Conservation (phyloP, 2,797 vertebrate genomes). For the Crenuchus spilurus region DNA sequence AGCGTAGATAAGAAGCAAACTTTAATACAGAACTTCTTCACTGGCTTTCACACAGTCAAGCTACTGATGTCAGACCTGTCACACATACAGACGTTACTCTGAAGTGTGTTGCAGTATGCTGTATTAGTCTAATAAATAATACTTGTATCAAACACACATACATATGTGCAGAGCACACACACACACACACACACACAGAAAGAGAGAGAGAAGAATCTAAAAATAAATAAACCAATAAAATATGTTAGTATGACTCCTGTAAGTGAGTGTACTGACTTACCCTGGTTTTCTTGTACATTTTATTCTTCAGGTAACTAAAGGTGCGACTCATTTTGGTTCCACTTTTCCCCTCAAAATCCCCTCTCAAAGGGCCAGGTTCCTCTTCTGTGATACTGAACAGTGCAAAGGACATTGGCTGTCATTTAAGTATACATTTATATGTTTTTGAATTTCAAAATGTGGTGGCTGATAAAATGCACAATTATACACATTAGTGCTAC, state of each 20-base stretch:
- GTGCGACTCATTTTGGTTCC: slow-evolving; percentile 95
- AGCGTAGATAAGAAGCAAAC: not conserved
- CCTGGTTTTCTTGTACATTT: slow-evolving; percentile 97
- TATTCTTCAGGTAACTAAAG: slow-evolving; percentile 98
- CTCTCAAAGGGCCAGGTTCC: slow-evolving; percentile 82
- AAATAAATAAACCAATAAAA: no score
- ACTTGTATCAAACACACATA: no score
- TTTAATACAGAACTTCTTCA: not conserved
- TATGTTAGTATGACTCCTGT: no score
- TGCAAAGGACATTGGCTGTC: not conserved
- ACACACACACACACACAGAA: no score
- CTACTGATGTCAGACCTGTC: slow-evolving; percentile 5
- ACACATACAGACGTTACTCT: not conserved
- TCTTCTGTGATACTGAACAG: slow-evolving; percentile 89
- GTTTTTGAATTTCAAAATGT: no score
- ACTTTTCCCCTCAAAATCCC: slow-evolving; percentile 82
- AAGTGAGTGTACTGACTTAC: slow-evolving; percentile 76
- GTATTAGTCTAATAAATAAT: no score
- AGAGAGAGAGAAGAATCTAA: no score
- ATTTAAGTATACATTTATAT: not conserved
- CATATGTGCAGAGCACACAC: no score
- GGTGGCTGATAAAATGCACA: no score
- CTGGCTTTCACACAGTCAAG: not conserved
- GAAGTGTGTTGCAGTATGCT: not conserved
- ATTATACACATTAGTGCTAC: no score